These are phyloP conservation scores for Tiliacea citrago DNA, from an alignment of 2,888 invertebrate genomes.

Conservation along the genomic window DNA sequence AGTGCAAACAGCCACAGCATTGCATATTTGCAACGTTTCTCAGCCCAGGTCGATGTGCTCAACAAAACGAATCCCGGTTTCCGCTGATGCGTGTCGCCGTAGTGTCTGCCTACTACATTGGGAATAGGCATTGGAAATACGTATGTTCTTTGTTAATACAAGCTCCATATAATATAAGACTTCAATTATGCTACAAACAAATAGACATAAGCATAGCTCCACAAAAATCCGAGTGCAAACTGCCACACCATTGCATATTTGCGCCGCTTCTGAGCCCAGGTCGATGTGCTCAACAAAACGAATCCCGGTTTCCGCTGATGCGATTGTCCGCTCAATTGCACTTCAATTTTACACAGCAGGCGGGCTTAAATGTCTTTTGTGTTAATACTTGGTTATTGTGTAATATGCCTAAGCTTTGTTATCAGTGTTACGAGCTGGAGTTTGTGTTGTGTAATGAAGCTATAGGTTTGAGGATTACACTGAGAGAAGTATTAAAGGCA, in stretches of 20 bases:
- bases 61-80: constrained; percentile 57
- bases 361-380: constrained; percentile 57
- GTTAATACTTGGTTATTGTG: constrained; percentile 46
- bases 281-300: constrained; percentile 59
- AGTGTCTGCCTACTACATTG: not conserved
- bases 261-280: constrained; percentile 26
- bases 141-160: not conserved
- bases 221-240: constrained; percentile 11
- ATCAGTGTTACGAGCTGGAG: not conserved
- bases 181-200: not conserved
- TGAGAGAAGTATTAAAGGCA: not conserved
- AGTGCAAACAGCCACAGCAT: constrained; percentile 24
- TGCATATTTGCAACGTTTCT: constrained; percentile 33
- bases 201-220: not conserved
- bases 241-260: constrained; percentile 43
- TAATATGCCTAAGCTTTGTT: constrained; percentile 17
- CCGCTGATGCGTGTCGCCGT: constrained; percentile 40
- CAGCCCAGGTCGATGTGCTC: constrained; percentile 38
- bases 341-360: constrained; percentile 60
- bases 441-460: not conserved
- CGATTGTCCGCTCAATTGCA: constrained; percentile 65
- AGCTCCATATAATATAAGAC: not conserved
- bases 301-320: constrained; percentile 56
- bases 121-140: not conserved
- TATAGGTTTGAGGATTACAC: not conserved